Evolutionary conservation across 2,113 vertebrate species (phyloP).

Genomic region (Rallus limicola): DNA sequence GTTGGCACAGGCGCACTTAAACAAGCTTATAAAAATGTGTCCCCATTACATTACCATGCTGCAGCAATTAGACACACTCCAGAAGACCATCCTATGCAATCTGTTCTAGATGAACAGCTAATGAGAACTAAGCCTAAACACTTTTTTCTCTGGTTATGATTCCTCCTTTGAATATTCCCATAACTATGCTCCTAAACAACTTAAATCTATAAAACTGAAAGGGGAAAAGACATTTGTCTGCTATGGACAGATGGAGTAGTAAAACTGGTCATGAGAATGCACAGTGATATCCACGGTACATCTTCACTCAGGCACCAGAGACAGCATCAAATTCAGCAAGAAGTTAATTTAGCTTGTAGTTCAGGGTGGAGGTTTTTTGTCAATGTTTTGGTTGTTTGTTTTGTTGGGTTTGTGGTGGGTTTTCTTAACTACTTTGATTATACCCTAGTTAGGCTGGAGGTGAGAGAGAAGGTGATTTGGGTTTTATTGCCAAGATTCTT

Average conservation of each 20-base stretch:
- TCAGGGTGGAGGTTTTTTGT: background rate
- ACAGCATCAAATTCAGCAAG: background rate
- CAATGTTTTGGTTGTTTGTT: too few species aligned
- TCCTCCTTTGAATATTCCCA: slow-evolving; percentile 37
- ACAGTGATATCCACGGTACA: background rate
- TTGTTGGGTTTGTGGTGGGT: too few species aligned
- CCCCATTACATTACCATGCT: background rate
- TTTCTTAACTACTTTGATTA: background rate
- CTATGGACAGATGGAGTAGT: slow-evolving; percentile 39
- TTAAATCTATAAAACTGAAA: slow-evolving; percentile 17
- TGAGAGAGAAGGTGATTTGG: background rate
- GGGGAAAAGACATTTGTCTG: background rate
- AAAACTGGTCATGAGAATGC: background rate
- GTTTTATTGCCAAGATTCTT: background rate
- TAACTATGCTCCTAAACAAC: slow-evolving; percentile 10
- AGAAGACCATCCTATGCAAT: slow-evolving; percentile 46
- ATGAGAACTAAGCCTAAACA: slow-evolving; percentile 1
- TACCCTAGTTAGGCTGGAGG: background rate
- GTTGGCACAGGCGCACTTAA: background rate
- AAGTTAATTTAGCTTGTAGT: slow-evolving; percentile 2
- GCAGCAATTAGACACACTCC: slow-evolving; percentile 51
- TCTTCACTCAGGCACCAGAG: background rate
- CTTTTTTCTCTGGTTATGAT: slow-evolving; percentile 14
- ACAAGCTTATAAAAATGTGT: background rate
- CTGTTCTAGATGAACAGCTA: slow-evolving; percentile 45